Conservation (phyloP, 2,113 vertebrate species). For the Bubalus kerabau region DNA sequence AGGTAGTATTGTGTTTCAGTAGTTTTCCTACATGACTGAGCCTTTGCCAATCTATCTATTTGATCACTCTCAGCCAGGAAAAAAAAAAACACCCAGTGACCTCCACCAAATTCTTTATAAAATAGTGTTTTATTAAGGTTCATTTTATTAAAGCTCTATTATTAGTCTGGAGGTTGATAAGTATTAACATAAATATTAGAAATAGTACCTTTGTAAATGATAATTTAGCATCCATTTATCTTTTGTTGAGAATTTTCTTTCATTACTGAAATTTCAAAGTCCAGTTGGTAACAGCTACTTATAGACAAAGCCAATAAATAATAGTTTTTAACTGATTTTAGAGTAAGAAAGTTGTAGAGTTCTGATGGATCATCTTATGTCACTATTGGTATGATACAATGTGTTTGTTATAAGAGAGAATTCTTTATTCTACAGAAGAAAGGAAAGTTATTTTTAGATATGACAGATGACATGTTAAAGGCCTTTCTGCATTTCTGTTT, state of each 20-base stretch:
- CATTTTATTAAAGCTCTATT: neutral
- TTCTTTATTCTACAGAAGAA: neutral
- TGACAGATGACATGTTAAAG: neutral
- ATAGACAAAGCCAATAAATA: neutral
- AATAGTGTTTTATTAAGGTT: neutral
- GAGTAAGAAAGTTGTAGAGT: neutral
- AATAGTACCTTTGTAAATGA: neutral
- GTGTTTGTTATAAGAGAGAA: neutral
- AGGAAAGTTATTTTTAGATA: neutral
- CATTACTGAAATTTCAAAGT: constrained; percentile 19
- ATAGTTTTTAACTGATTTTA: neutral
- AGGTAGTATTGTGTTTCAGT: constrained; percentile 60
- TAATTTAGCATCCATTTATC: neutral
- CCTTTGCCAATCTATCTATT: constrained; percentile 11
- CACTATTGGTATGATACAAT: neutral
- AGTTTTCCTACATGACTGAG: constrained; percentile 55
- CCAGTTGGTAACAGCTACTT: neutral
- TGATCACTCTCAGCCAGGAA: constrained; percentile 30
- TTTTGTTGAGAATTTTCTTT: neutral
- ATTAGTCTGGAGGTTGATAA: neutral
- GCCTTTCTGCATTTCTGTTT: constrained; percentile 19
- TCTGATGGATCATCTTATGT: neutral
- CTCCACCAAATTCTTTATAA: constrained; percentile 13
- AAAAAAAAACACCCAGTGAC: neutral
- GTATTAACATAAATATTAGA: neutral